These are phyloP conservation scores for Tenthredo notha DNA, from an alignment of 2,888 invertebrate genomes.

Conservation along the genomic window DNA sequence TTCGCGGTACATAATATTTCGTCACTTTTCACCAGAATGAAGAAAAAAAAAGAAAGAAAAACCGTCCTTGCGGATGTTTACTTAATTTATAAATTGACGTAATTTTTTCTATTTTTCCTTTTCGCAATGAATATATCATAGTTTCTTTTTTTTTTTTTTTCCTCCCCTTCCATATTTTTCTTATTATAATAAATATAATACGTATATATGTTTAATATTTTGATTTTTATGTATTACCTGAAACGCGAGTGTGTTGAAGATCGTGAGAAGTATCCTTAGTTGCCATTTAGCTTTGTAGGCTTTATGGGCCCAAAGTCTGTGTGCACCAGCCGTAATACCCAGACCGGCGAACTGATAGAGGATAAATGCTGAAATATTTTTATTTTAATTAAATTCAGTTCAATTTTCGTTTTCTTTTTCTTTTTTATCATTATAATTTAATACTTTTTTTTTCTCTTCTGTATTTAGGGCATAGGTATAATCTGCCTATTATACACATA, in stretches of 20 bases:
- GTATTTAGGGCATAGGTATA: not conserved
- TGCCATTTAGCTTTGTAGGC: constrained; percentile 97
- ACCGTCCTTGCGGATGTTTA: too few species aligned
- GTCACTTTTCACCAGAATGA: not conserved
- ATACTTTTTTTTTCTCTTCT: not conserved
- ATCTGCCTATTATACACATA: not conserved
- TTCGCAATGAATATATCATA: too few species aligned
- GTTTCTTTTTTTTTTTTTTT: too few species aligned
- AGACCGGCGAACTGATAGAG: constrained; percentile 90
- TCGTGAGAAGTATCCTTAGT: constrained; percentile 87
- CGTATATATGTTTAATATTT: not conserved
- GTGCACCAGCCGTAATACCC: constrained; percentile 98
- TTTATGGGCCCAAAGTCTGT: constrained; percentile 97
- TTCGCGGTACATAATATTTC: not conserved
- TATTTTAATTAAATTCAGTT: not conserved
- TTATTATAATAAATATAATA: not conserved
- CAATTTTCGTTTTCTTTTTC: not conserved
- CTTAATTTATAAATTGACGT: too few species aligned
- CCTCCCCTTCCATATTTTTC: too few species aligned
- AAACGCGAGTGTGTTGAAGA: constrained; percentile 94
- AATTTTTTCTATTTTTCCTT: too few species aligned
- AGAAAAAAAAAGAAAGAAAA: not conserved
- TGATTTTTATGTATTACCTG: constrained; percentile 82
- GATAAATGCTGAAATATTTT: constrained; percentile 82
- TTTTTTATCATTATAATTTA: not conserved